phyloP scores from a whole-genome alignment of 2,888 invertebrate genomes.

The Schizotus pectinicornis region DNA sequence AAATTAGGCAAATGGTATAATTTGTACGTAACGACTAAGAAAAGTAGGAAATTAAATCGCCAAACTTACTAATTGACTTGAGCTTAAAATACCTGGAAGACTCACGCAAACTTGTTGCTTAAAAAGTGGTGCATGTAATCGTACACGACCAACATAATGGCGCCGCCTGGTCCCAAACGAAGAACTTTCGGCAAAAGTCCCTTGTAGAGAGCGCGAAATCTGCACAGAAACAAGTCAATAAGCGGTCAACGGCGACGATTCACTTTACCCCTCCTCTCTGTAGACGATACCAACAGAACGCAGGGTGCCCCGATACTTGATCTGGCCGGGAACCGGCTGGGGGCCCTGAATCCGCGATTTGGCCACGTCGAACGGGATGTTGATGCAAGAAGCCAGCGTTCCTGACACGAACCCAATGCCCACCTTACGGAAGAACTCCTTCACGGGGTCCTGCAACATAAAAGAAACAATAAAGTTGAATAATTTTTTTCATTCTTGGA shows the following conservation, averaged over 20 bases:
- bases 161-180: conserved; percentile 92
- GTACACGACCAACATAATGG: conserved; percentile 92
- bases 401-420: conserved; percentile 88
- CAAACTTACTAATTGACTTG: neutral
- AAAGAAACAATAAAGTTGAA: neutral
- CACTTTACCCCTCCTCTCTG: conserved; percentile 83
- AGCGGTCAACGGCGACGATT: conserved; percentile 6
- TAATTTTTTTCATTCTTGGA: too few relatives aligned
- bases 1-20: too few relatives aligned
- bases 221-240: conserved; percentile 57
- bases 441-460: conserved; percentile 65
- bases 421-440: conserved; percentile 78
- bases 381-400: conserved; percentile 82
- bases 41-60: neutral
- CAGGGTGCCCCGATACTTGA: conserved; percentile 81
- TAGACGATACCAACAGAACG: conserved; percentile 77
- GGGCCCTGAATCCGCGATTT: conserved; percentile 96
- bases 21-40: neutral
- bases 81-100: conserved; percentile 26
- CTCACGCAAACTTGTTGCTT: conserved; percentile 58
- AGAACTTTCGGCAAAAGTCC: conserved; percentile 90
- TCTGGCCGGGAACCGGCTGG: conserved; percentile 72
- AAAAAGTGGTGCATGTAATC: conserved; percentile 84
- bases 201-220: conserved; percentile 87
- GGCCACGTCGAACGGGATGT: conserved; percentile 96